phyloP scores from a whole-genome alignment of 2,797 vertebrate species.

The Aselliscus stoliczkanus region DNA sequence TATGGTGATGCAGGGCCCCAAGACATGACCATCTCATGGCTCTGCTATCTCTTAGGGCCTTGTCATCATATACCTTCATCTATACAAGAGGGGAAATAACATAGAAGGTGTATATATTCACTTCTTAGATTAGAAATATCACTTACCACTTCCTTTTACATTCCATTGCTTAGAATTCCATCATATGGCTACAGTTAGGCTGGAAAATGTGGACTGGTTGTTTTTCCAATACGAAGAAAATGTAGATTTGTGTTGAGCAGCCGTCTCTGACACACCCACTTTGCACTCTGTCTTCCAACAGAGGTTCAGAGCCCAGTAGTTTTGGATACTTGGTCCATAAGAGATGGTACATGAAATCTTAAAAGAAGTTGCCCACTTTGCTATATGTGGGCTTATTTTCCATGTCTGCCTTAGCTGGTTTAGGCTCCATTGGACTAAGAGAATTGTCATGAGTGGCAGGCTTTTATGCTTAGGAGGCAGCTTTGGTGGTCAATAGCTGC shows the following conservation, averaged over 20 bases:
- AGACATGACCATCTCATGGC: not conserved
- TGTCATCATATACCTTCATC: not conserved
- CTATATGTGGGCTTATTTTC: not conserved
- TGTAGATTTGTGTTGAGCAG: not conserved
- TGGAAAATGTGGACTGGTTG: not conserved
- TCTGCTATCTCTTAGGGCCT: not conserved
- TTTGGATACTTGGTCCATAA: not conserved
- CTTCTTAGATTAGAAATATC: not conserved
- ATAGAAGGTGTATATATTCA: not conserved
- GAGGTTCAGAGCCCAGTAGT: not conserved
- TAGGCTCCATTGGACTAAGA: not conserved
- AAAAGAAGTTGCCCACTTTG: not conserved
- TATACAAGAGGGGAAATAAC: not conserved
- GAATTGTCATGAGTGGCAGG: not conserved
- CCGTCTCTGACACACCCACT: not conserved
- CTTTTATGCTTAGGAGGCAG: not conserved
- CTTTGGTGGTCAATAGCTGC: not conserved
- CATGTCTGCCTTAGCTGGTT: not conserved
- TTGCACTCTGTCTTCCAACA: not conserved
- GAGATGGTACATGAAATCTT: not conserved
- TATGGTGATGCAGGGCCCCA: not conserved
- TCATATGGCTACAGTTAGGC: not conserved
- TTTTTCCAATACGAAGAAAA: not conserved
- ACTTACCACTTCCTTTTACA: not conserved
- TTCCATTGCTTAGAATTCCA: not conserved